These are phyloP conservation scores for Plecturocebus donacophilus DNA, from an alignment of 2,113 vertebrate species.

Conservation along the genomic window DNA sequence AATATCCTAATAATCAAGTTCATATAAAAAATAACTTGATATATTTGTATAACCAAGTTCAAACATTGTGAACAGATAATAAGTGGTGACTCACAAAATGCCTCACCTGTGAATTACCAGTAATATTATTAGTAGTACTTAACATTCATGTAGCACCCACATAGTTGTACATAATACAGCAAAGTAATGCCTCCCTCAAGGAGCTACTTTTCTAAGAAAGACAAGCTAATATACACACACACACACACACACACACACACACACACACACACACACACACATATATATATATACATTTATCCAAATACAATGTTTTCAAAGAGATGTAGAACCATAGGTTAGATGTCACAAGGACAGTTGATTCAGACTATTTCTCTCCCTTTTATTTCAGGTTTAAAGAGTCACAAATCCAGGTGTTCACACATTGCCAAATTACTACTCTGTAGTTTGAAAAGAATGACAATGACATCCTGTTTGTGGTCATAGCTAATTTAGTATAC, in stretches of 20 bases:
- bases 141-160: neutral
- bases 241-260: neutral
- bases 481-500: conserved; percentile 23
- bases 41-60: neutral
- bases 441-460: conserved; percentile 62
- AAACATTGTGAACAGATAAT: neutral
- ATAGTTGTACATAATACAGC: neutral
- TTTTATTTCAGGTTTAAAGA: conserved; percentile 2
- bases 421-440: conserved; percentile 36
- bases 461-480: conserved; percentile 59
- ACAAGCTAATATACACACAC: neutral
- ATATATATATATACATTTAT: neutral
- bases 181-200: neutral
- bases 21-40: conserved; percentile 6
- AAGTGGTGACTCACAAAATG: neutral
- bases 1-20: neutral
- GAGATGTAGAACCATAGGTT: neutral
- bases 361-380: neutral
- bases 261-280: too few relatives aligned
- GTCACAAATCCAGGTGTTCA: conserved; percentile 20
- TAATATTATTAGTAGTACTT: conserved; percentile 2
- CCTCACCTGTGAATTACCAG: neutral
- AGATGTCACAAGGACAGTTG: neutral
- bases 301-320: neutral
- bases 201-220: neutral